Base-by-base conservation (phyloP, 2,888 invertebrate genomes). In the Euclidia mi region DNA sequence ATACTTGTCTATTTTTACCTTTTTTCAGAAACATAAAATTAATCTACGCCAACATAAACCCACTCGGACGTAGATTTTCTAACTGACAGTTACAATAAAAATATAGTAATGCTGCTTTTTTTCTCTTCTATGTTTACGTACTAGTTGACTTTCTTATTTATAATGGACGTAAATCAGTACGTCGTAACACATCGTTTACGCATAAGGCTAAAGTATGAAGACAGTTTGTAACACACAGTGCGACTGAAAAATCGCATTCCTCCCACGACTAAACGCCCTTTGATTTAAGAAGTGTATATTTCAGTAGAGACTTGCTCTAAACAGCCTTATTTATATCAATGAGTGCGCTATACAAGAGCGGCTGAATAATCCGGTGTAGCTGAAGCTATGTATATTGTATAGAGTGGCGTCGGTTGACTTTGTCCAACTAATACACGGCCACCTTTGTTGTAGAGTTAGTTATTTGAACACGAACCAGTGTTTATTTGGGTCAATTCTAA, bases 401-500 rank as follows among this genome's bases (percentile, higher is more conserved):
- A 45, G 49, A 59, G 59, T 50, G 29, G 40, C 37, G n/a, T 17
- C 47, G 29, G 44, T 50, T 51, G 17, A 61, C 52, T 60, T 58
- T 52, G 59, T 59, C 52, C 38, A 47, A 48, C 49, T 53, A 68
- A 52, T 59, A 63, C 43, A 58, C 37, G 46, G 18, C 17, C 42
- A 59, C 64, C 60, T 68, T 63, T 65, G 64, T 70, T 42, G 38
- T 58, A 29, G 47, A 65, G 62, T 59, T 51, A 60, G 69, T 71
- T 69, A 76, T 67, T 70, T 65, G 76, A 64, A 70, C 46, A 40
- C 58, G 35, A 66, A 59, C 73, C 68, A 40, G 56, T 81, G 75
- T 82, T 81, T 83, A 83, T 84, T 83, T 83, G 81, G 86, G 84
- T 82, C 82, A 81, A 71, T 78, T 73, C 74, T 62, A 76, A 67